These are phyloP conservation scores for Adelosebastes latens DNA, from an alignment of 2,797 vertebrate species.

Conservation along the genomic window DNA sequence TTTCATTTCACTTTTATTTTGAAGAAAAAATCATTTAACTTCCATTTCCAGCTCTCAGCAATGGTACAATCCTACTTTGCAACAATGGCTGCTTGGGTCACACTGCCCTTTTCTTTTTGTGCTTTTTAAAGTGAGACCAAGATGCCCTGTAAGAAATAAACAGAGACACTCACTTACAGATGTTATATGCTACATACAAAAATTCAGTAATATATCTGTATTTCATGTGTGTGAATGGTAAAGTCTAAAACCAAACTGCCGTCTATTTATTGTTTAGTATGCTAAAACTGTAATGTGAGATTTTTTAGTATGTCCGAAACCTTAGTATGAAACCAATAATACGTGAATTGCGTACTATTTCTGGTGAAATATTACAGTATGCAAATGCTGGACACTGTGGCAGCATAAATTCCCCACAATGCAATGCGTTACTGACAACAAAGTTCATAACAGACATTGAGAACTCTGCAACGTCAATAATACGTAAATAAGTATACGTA, in stretches of 20 bases:
- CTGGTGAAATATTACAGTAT: too few relatives aligned
- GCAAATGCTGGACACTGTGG: too few relatives aligned
- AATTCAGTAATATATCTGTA: neutral
- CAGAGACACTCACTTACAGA: neutral
- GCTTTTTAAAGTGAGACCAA: constrained; percentile 16
- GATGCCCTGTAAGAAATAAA: constrained; percentile 7
- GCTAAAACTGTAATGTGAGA: too few relatives aligned
- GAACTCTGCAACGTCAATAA: too few relatives aligned
- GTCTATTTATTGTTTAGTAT: too few relatives aligned
- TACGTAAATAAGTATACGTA: too few relatives aligned
- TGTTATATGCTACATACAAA: neutral
- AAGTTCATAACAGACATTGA: too few relatives aligned
- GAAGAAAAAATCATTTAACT: constrained; percentile 2
- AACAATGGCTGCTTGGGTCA: constrained; percentile 12
- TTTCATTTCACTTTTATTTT: constrained; percentile 14
- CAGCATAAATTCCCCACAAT: too few relatives aligned
- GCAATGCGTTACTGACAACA: too few relatives aligned
- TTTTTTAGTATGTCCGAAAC: too few relatives aligned
- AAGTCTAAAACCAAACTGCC: neutral
- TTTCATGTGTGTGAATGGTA: neutral
- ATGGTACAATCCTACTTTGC: constrained; percentile 2
- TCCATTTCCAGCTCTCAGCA: constrained; percentile 12
- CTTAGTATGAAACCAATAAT: too few relatives aligned
- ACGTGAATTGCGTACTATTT: too few relatives aligned
- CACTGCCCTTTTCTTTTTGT: neutral